Evolutionary conservation across 64 coral and sea anemone genomes (phyloP).

Genomic region (Pocillopora damicornis): DNA sequence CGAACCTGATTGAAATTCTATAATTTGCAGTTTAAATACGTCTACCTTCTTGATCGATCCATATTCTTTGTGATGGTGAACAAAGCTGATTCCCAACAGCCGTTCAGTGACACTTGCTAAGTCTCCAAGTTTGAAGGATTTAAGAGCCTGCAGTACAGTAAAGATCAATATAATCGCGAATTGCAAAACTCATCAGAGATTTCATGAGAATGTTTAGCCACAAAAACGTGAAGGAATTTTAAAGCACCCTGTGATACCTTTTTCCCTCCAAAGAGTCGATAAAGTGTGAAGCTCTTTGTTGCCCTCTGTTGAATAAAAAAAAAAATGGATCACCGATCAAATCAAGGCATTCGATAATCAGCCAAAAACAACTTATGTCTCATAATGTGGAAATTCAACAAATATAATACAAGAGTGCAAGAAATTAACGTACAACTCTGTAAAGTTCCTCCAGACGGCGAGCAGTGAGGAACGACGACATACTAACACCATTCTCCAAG

Average conservation of each 20-base stretch:
- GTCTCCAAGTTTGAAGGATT: background rate
- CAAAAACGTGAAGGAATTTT: background rate
- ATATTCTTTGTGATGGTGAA: background rate
- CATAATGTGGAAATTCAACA: background rate
- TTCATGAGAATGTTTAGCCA: background rate
- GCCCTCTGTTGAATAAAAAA: slow-evolving; percentile 5
- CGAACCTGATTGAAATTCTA: too few relatives aligned
- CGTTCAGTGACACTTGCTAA: background rate
- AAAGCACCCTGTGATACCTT: background rate
- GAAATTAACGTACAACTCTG: slow-evolving; percentile 18
- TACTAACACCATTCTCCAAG: slow-evolving; percentile 76
- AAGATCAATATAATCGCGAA: background rate
- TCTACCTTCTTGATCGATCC: slow-evolving; percentile 10
- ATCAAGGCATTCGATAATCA: background rate
- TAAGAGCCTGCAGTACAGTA: background rate
- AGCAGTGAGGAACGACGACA: slow-evolving; percentile 68
- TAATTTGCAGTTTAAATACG: too few relatives aligned
- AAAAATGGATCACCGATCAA: too few relatives aligned
- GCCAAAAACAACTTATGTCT: background rate
- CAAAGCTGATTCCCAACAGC: background rate
- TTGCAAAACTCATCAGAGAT: background rate
- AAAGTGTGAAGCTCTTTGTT: background rate
- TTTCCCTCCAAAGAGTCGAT: background rate
- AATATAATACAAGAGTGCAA: background rate
- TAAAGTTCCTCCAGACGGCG: slow-evolving; percentile 63